A percentile compares a stretch with the other conserved stretches of the same genome.
These are phyloP conservation scores for Megathymus violae DNA, from an alignment of 1,140 invertebrate species.

Conservation along the genomic window DNA sequence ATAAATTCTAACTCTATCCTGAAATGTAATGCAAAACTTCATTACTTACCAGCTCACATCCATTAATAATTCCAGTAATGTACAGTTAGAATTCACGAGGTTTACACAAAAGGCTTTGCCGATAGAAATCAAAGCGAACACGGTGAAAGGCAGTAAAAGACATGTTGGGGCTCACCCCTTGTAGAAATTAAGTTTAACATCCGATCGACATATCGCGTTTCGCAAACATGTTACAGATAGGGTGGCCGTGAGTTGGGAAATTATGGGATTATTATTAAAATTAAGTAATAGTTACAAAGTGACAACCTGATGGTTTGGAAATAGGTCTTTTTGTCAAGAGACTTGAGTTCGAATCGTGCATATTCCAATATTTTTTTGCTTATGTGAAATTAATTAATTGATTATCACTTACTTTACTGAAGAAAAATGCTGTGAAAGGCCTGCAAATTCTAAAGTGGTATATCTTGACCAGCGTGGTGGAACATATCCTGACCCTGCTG, in stretches of 20 bases:
- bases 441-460: too few species aligned
- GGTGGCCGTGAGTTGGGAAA: neutral
- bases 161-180: slow-evolving; percentile 64
- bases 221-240: slow-evolving; percentile 65
- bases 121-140: slow-evolving; percentile 66
- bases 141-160: slow-evolving; percentile 67
- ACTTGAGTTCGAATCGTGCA: too few species aligned
- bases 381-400: too few species aligned
- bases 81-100: slow-evolving; percentile 17
- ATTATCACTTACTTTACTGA: too few species aligned
- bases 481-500: too few species aligned
- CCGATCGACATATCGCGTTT: slow-evolving; percentile 75
- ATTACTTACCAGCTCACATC: slow-evolving; percentile 1
- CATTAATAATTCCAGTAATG: slow-evolving; percentile 15
- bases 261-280: neutral
- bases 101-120: slow-evolving; percentile 32
- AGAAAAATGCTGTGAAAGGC: too few species aligned
- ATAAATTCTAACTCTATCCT: neutral
- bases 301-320: too few species aligned
- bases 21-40: neutral
- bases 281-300: too few species aligned
- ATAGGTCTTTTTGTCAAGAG: too few species aligned
- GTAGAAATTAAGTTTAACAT: slow-evolving; percentile 77
- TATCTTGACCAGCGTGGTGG: too few species aligned
- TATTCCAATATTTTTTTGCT: too few species aligned